Percentiles rank a stretch among this genome's conserved stretches.
Conservation (phyloP, 2,113 vertebrate genomes). For the Naja naja region DNA sequence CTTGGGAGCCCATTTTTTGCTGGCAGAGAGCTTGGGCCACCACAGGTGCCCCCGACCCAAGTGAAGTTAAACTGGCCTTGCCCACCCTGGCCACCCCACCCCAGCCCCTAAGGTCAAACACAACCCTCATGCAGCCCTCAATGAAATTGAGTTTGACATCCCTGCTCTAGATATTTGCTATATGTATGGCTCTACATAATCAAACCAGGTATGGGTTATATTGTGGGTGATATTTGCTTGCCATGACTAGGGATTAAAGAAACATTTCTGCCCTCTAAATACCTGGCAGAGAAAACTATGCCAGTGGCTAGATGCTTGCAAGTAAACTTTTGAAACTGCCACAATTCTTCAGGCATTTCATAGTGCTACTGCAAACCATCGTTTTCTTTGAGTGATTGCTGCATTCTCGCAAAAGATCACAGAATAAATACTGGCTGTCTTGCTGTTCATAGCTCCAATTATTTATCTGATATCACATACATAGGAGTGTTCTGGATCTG, state of each 20-base stretch:
- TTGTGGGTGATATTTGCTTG: neutral
- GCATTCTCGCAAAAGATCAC: constrained; percentile 11
- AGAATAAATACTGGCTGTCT: constrained; percentile 17
- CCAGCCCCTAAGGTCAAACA: no score
- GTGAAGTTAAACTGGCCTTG: no score
- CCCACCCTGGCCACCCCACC: no score
- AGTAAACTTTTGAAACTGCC: neutral
- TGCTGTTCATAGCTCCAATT: neutral
- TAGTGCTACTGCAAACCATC: neutral
- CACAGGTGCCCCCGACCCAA: no score
- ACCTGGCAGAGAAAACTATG: neutral
- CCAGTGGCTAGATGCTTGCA: neutral
- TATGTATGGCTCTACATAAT: neutral
- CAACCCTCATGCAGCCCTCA: no score
- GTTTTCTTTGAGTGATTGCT: neutral
- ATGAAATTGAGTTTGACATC: no score
- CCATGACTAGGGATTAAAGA: neutral
- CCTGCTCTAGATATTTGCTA: neutral
- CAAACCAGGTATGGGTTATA: no score
- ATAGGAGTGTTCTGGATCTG: neutral
- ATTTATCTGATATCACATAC: neutral
- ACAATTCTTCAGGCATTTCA: neutral
- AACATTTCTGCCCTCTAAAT: neutral
- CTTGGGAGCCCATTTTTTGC: no score
- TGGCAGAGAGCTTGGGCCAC: no score